Conservation (phyloP, 53 echinoderm and acorn worm species). For the Echinarachnius parma region DNA sequence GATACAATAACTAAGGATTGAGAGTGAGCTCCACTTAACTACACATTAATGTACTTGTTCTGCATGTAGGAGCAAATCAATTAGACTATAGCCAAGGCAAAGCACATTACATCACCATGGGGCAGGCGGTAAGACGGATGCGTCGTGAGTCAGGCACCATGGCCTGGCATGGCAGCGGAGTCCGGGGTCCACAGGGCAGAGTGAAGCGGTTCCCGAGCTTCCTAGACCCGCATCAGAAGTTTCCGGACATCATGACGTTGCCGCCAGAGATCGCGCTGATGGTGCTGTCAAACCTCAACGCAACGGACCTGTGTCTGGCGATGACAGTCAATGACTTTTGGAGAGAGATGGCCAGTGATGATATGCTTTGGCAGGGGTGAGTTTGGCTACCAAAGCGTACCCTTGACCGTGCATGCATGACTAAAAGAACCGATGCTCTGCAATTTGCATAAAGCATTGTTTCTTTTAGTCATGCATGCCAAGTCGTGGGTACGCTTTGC, state of each 20-base stretch:
- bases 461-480: too few relatives aligned
- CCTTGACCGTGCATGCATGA: too few relatives aligned
- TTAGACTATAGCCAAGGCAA: too few relatives aligned
- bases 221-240: constrained; percentile 59
- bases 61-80: too few relatives aligned
- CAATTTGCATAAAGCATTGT: too few relatives aligned
- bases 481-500: too few relatives aligned
- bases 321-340: constrained; percentile 99
- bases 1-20: too few relatives aligned
- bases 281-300: constrained; percentile 91
- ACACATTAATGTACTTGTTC: too few relatives aligned
- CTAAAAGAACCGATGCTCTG: too few relatives aligned
- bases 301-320: constrained; percentile 91
- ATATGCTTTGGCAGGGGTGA: constrained; percentile 97
- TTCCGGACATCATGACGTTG: constrained; percentile 83
- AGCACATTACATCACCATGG: constrained; percentile 49
- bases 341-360: constrained; percentile 85
- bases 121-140: constrained; percentile 73
- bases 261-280: constrained; percentile 91
- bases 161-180: constrained; percentile 2
- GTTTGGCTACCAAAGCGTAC: constrained; percentile 10
- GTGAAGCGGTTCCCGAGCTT: constrained; percentile 53
- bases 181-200: constrained; percentile 12
- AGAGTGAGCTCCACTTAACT: too few relatives aligned
- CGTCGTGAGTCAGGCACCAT: constrained; percentile 33